Base-by-base conservation (phyloP, 1,140 invertebrate species). In the Chironomus tepperi region DNA sequence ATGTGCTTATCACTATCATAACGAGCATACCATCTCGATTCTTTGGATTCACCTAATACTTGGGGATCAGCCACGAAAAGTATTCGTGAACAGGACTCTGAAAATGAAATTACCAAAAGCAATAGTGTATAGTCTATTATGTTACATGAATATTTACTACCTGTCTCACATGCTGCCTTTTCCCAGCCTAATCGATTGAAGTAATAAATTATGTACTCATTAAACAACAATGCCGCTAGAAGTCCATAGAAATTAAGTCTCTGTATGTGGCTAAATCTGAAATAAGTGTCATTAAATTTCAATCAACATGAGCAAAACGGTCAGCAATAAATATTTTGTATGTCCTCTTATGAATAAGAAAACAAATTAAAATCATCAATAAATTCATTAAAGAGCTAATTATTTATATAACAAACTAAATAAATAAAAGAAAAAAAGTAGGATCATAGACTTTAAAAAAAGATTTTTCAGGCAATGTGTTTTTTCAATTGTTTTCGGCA, bases 31-130 rank as follows among this genome's bases (percentile, higher is more conserved):
- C 79, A 74, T 42, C 80, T 78, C 7, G 77, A 79, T 74, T 82
- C 81, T 19, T 80, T 81, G 15, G 78, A 78, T 75, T 92, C 87
- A 2, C 94, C 95, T 77, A 95, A 87, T 76, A 97, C 89, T 83
- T 97, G 96, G 21, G 95, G 94, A 84, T 98, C 96, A n/a, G 94
- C 93, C 65, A 96, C 91, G 34, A 97, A 84, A 19, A 98, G 81
- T 43, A 97, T 84, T 76, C 87, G 88, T 0, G 88, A 87, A 79
- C 91, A 92, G 72, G 86, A 84, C 2, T 80, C 77, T 82, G 43
- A 74, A 77, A 43, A 74, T 64, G 1, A 5, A 74, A 43, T 16
- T 7, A 19, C n/a, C 7, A 42, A 16, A n/a, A 74, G 9, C 9
- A 70, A 12, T 67, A 65, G 67, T 70, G 8, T 16, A 67, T 67